Conservation (phyloP, 2,797 vertebrate genomes). For the Hypotaenidia okinawae region DNA sequence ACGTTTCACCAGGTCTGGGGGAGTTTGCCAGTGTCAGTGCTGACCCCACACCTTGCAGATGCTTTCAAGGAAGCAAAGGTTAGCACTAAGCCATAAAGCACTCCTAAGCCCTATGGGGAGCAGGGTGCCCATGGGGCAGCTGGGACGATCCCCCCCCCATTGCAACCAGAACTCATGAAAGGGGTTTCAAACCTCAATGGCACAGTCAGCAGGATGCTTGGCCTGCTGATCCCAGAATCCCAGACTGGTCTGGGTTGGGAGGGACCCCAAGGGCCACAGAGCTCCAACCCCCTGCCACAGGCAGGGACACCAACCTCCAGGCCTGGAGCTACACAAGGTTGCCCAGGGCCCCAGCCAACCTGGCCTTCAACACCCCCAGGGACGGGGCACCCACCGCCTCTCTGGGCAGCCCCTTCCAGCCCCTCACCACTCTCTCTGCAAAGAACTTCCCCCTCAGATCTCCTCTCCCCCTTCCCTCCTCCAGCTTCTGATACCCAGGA, state of each 20-base stretch:
- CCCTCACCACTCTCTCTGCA: too few relatives aligned
- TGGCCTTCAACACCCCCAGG: too few relatives aligned
- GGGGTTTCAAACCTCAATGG: neutral
- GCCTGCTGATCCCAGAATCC: neutral
- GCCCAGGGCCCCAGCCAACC: too few relatives aligned
- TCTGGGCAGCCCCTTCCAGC: too few relatives aligned
- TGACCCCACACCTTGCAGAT: neutral
- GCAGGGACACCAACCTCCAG: too few relatives aligned
- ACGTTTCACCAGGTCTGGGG: fast-evolving
- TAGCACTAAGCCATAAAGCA: fast-evolving
- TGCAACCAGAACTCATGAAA: neutral
- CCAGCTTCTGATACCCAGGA: neutral
- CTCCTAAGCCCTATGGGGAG: neutral
- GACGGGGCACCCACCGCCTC: too few relatives aligned
- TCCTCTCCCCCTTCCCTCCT: too few relatives aligned
- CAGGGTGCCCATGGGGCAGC: neutral
- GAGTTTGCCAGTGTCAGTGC: fast-evolving
- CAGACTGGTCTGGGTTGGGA: too few relatives aligned
- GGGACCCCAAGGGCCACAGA: too few relatives aligned
- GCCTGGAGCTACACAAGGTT: too few relatives aligned
- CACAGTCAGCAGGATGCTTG: neutral
- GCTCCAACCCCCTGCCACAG: too few relatives aligned
- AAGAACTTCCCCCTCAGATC: too few relatives aligned
- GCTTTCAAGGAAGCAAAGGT: neutral
- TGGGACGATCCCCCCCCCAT: neutral